Percentiles rank a stretch among this genome's conserved stretches.
These are phyloP conservation scores for Epinephelus coioides DNA, from an alignment of 2,797 vertebrate species.

Conservation along the genomic window DNA sequence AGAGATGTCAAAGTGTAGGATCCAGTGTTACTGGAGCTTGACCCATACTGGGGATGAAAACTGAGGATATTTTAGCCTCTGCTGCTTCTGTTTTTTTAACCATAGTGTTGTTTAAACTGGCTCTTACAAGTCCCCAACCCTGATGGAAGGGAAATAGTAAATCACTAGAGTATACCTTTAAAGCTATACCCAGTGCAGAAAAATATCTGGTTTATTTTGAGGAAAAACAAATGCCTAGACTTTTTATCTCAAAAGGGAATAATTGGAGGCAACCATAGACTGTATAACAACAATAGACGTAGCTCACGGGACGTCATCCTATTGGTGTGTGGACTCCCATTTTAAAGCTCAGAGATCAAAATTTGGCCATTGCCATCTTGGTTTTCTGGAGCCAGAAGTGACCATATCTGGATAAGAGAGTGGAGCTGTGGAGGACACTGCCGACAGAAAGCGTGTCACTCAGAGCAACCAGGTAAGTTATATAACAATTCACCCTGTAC, in stretches of 20 bases:
- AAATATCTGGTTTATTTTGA: neutral
- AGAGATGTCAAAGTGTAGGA: neutral
- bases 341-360: no score
- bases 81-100: neutral
- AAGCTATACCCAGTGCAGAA: neutral
- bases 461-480: no score
- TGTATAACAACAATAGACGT: no score
- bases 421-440: no score
- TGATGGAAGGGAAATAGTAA: neutral
- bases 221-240: neutral
- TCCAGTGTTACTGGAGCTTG: neutral
- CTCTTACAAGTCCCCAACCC: neutral
- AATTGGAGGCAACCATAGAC: neutral
- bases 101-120: neutral
- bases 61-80: neutral
- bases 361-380: no score
- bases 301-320: no score
- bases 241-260: conserved; percentile 10
- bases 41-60: neutral
- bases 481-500: no score
- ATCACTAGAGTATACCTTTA: neutral
- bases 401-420: no score
- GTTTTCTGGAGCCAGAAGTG: no score
- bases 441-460: no score
- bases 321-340: no score